Conservation (phyloP, 2,113 vertebrate species). For the Tetraodon nigroviridis region DNA sequence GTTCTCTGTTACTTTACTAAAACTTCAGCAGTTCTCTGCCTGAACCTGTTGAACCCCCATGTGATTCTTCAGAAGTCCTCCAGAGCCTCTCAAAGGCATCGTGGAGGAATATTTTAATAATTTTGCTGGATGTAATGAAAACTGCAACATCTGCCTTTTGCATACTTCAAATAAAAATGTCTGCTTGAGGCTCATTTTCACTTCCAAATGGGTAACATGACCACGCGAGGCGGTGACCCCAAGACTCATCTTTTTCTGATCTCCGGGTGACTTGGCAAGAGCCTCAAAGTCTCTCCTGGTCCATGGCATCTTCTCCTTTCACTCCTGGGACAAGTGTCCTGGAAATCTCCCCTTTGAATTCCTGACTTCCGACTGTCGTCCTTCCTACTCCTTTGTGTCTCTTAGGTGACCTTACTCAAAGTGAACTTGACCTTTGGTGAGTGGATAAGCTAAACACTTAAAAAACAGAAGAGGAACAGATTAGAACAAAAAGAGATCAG, state of each 20-base stretch:
- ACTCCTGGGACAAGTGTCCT: conserved; percentile 66
- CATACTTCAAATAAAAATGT: too few relatives aligned
- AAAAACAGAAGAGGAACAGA: too few relatives aligned
- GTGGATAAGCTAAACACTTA: too few relatives aligned
- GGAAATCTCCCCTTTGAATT: conserved; percentile 54
- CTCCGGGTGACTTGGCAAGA: conserved; percentile 63
- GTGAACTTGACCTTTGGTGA: too few relatives aligned
- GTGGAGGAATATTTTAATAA: background rate
- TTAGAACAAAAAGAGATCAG: too few relatives aligned
- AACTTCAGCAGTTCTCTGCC: too few relatives aligned
- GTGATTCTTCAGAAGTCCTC: background rate
- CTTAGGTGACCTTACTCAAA: background rate
- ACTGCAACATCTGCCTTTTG: too few relatives aligned
- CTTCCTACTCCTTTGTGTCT: conserved; percentile 13
- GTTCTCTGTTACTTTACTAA: too few relatives aligned
- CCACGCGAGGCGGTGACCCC: conserved; percentile 18
- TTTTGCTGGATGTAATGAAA: too few relatives aligned
- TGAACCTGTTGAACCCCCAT: conserved; percentile 2
- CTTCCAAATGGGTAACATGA: conserved; percentile 18
- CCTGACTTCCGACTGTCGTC: conserved; percentile 21
- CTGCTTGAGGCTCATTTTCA: conserved; percentile 19
- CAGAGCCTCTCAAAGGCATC: background rate
- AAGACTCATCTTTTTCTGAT: conserved; percentile 40
- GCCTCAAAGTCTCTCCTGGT: conserved; percentile 60
- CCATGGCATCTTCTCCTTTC: conserved; percentile 48